phyloP scores from a whole-genome alignment of 1,140 invertebrate genomes.

The Neodiprion virginianus region DNA sequence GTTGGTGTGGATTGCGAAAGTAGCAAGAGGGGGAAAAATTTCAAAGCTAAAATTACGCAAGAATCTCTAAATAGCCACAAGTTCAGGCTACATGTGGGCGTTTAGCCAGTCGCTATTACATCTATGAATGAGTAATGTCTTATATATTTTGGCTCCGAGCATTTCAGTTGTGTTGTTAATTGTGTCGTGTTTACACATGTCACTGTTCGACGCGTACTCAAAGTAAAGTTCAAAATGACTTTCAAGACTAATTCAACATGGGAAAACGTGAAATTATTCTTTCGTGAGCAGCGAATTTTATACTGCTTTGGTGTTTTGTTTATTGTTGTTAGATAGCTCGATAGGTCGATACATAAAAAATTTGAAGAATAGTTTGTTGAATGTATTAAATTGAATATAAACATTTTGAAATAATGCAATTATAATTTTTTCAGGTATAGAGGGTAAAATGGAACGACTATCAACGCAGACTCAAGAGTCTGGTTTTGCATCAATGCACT shows the following conservation, averaged over 20 bases:
- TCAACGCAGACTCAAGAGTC: conserved; percentile 64
- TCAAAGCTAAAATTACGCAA: conserved; percentile 44
- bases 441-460: conserved; percentile 58
- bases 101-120: conserved; percentile 14
- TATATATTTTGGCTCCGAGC: neutral
- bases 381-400: no score
- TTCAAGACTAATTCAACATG: neutral
- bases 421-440: conserved; percentile 46
- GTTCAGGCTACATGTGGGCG: conserved; percentile 35
- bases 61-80: conserved; percentile 38
- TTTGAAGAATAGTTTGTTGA: no score
- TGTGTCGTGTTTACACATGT: neutral
- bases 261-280: neutral
- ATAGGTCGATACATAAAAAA: no score
- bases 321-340: no score
- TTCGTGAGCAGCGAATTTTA: neutral
- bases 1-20: neutral
- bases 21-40: conserved; percentile 25
- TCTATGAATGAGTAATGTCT: conserved; percentile 35
- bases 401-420: no score
- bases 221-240: neutral
- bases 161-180: neutral
- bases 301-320: no score
- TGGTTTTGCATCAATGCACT: conserved; percentile 78
- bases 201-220: neutral